A percentile compares a stretch with the other conserved stretches of the same genome.
Conservation (phyloP, 1,140 invertebrate genomes). For the Drosophila albomicans region DNA sequence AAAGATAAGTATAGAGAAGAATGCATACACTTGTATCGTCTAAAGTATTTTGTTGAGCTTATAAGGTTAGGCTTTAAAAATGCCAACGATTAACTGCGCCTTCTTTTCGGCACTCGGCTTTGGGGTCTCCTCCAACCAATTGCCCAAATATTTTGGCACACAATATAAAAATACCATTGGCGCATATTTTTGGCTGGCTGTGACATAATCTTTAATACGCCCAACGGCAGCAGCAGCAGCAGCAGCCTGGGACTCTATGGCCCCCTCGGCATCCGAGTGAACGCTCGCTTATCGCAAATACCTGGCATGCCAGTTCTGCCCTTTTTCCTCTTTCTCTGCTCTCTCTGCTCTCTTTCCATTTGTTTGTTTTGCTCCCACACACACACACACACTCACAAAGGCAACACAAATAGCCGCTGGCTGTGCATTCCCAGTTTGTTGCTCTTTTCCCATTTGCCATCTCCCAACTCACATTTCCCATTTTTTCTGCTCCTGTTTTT, state of each 20-base stretch:
- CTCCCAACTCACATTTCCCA: too few relatives aligned
- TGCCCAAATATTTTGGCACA: conserved; percentile 36
- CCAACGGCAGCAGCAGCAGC: conserved; percentile 7
- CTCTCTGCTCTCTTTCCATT: background rate
- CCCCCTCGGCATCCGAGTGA: background rate
- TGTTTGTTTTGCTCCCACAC: conserved; percentile 38
- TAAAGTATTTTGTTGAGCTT: background rate
- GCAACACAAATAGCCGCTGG: conserved; percentile 26
- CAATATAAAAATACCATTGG: conserved; percentile 53
- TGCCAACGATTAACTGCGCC: conserved; percentile 25
- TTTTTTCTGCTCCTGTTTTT: conserved; percentile 4
- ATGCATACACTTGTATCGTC: background rate
- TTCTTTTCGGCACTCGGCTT: background rate
- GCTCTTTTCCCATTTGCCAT: background rate
- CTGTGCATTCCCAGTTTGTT: conserved; percentile 29
- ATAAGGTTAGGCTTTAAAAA: conserved; percentile 13
- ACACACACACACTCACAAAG: background rate
- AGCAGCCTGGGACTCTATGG: background rate
- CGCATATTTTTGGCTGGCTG: conserved; percentile 44
- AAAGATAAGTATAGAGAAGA: background rate
- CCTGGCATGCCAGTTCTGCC: conserved; percentile 35
- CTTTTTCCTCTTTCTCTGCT: background rate
- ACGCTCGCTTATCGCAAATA: conserved; percentile 45
- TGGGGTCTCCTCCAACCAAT: background rate
- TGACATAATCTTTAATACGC: conserved; percentile 57